Conservation (phyloP, 2,888 invertebrate species). For the Dryobotodes eremita region DNA sequence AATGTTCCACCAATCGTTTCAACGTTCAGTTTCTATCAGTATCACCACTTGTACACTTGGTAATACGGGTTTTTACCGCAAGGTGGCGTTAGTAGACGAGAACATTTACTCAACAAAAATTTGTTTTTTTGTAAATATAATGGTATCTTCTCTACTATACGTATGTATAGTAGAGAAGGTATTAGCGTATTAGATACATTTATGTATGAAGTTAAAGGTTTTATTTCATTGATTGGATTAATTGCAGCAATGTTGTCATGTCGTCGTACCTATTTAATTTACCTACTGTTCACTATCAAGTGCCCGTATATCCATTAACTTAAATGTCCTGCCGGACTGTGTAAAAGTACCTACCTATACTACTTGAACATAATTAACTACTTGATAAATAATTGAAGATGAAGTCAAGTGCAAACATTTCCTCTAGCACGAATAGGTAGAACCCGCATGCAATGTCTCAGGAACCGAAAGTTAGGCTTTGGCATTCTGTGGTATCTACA, state of each 20-base stretch:
- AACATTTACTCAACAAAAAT: not conserved
- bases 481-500: not conserved
- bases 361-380: not conserved
- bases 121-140: not conserved
- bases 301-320: conserved; percentile 15
- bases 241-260: conserved; percentile 25
- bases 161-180: not conserved
- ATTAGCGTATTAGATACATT: too few relatives aligned
- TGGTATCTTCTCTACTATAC: not conserved
- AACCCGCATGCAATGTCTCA: not conserved
- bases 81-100: conserved; percentile 4
- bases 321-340: not conserved
- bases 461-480: not conserved
- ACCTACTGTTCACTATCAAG: conserved; percentile 2
- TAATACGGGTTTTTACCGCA: not conserved
- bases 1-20: not conserved
- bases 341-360: too few relatives aligned
- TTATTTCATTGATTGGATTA: conserved; percentile 12
- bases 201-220: not conserved
- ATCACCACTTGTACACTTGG: not conserved
- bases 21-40: not conserved
- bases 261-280: conserved; percentile 1
- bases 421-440: not conserved
- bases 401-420: not conserved
- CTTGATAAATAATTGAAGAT: not conserved